Evolutionary conservation across 2,888 invertebrate genomes (phyloP).

Genomic region (Synanthedon andrenaeformis): DNA sequence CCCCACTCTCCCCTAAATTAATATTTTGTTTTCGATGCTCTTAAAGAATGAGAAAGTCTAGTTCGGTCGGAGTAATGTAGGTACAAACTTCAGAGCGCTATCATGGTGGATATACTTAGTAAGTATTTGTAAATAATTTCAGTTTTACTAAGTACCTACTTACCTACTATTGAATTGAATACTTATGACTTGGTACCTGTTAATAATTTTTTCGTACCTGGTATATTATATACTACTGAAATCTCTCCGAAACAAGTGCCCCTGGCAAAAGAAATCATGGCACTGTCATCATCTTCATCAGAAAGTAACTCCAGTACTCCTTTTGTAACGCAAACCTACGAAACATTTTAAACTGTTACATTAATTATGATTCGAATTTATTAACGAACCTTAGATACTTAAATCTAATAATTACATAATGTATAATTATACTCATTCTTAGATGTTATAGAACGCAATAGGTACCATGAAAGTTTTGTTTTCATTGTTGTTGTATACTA

Average conservation of each 20-base stretch:
- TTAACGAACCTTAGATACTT: neutral
- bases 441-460: no score
- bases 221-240: constrained; percentile 57
- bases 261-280: constrained; percentile 63
- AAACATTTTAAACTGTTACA: constrained; percentile 2
- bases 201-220: constrained; percentile 26
- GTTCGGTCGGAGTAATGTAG: no score
- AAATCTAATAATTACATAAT: no score
- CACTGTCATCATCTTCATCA: constrained; percentile 66
- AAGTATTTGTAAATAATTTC: no score
- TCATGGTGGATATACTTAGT: no score
- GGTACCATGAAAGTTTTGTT: constrained; percentile 62
- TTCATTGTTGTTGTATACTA: constrained; percentile 60
- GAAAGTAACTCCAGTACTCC: constrained; percentile 63
- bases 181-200: neutral
- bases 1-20: no score
- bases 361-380: neutral
- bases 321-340: constrained; percentile 59
- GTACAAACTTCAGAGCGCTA: no score
- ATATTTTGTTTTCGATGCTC: no score
- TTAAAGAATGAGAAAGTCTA: no score
- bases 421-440: no score
- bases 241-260: constrained; percentile 68
- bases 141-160: no score
- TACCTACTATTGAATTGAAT: neutral